phyloP scores from a whole-genome alignment of 37 sponge, comb jelly and placozoan genomes.

The Crambe crambe region DNA sequence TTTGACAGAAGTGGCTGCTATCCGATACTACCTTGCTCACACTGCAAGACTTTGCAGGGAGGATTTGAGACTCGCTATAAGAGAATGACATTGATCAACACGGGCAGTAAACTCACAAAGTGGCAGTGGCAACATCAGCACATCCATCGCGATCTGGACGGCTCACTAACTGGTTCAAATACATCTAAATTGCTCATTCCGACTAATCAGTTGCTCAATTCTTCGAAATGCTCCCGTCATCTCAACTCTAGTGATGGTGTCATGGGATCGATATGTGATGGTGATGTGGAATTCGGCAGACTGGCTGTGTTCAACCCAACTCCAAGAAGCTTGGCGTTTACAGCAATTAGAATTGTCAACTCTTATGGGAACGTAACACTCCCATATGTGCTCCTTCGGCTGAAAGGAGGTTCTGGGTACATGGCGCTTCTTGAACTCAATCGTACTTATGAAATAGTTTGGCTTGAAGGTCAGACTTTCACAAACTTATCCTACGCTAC shows the following conservation, averaged over 20 bases:
- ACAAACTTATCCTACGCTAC: slow-evolving; percentile 68
- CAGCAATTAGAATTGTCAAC: slow-evolving; percentile 37
- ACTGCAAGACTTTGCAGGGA: slow-evolving; percentile 74
- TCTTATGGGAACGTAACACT: slow-evolving; percentile 39
- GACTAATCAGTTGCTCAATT: slow-evolving; percentile 22
- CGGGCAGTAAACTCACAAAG: slow-evolving; percentile 16
- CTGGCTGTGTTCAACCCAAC: slow-evolving; percentile 50
- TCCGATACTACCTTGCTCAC: slow-evolving; percentile 74
- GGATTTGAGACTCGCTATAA: slow-evolving; percentile 80
- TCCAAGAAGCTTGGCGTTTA: slow-evolving; percentile 53
- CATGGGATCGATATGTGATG: slow-evolving; percentile 52
- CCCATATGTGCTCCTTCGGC: slow-evolving; percentile 56
- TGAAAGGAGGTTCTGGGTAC: slow-evolving; percentile 61
- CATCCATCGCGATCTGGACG: slow-evolving; percentile 83
- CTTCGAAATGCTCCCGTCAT: slow-evolving; percentile 14
- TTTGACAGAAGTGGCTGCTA: slow-evolving; percentile 60
- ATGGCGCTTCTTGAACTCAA: slow-evolving; percentile 81
- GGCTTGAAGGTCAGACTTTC: slow-evolving; percentile 35
- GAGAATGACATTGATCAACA: slow-evolving; percentile 57
- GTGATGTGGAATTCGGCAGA: slow-evolving; percentile 34
- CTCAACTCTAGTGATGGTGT: background rate
- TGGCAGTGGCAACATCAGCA: slow-evolving; percentile 90
- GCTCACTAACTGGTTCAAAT: slow-evolving; percentile 65
- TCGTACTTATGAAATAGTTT: slow-evolving; percentile 46
- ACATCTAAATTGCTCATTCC: slow-evolving; percentile 43